Percentiles rank a stretch among this genome's conserved stretches.
phyloP scores from a whole-genome alignment of 2,797 vertebrate species.

The Lepus townsendii region DNA sequence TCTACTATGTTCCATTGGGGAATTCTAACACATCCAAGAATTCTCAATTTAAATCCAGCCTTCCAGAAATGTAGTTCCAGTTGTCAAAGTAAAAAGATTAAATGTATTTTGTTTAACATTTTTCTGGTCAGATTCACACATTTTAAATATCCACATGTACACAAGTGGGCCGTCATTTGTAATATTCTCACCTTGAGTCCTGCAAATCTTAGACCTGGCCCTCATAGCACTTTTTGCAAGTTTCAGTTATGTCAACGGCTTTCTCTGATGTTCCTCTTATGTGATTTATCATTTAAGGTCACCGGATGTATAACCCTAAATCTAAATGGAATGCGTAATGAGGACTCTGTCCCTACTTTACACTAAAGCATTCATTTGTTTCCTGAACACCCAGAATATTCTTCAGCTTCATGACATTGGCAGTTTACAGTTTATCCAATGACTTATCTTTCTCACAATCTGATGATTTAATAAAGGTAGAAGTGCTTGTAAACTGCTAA shows the following conservation, averaged over 20 bases:
- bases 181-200: background rate
- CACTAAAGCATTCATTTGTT: background rate
- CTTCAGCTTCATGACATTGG: background rate
- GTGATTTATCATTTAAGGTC: conserved; percentile 7
- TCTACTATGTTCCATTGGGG: rapidly evolving
- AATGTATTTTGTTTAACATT: conserved; percentile 6
- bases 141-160: conserved; percentile 1
- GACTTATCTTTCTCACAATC: conserved; percentile 14
- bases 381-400: background rate
- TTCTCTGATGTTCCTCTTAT: background rate
- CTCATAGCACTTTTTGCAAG: background rate
- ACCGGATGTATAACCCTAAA: background rate
- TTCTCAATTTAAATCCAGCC: background rate
- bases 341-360: background rate
- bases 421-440: conserved; percentile 17
- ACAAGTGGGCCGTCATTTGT: background rate
- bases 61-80: background rate
- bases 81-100: background rate
- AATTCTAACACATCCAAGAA: background rate
- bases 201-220: conserved; percentile 16
- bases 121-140: background rate
- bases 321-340: background rate
- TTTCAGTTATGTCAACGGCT: background rate
- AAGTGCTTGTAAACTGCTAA: conserved; percentile 35
- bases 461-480: conserved; percentile 21